Conservation (phyloP, 2,113 vertebrate species). For the Hippocampus barbouri region DNA sequence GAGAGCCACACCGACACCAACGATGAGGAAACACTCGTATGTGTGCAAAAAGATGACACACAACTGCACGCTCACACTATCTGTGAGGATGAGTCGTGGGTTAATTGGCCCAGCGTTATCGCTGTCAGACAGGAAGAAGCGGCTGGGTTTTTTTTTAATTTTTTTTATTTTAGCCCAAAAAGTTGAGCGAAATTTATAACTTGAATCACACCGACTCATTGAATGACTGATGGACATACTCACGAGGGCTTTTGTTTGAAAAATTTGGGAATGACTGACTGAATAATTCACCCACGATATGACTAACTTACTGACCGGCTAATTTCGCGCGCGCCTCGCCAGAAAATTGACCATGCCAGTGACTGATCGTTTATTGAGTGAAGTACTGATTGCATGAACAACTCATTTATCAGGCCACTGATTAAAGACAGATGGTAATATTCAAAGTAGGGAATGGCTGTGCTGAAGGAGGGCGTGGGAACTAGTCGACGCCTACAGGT, state of each 20-base stretch:
- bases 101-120: conserved; percentile 59
- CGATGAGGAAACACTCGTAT: background rate
- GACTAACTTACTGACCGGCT: conserved; percentile 44
- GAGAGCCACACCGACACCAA: background rate
- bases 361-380: conserved; percentile 44
- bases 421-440: conserved; percentile 23
- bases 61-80: background rate
- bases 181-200: conserved; percentile 44
- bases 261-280: conserved; percentile 45
- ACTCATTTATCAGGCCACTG: conserved; percentile 39
- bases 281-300: conserved; percentile 44
- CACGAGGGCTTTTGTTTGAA: conserved; percentile 32
- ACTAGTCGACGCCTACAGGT: background rate
- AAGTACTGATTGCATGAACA: conserved; percentile 35
- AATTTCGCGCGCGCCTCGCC: conserved; percentile 36
- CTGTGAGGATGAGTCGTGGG: conserved; percentile 15
- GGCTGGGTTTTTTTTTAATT: conserved; percentile 4
- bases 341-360: conserved; percentile 43
- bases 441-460: conserved; percentile 3
- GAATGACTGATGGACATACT: conserved; percentile 29
- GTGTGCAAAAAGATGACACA: background rate
- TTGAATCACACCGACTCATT: conserved; percentile 40
- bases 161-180: conserved; percentile 46
- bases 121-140: conserved; percentile 38
- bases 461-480: background rate